Evolutionary conservation across 2,888 invertebrate species (phyloP).

Genomic region (Pristionchus maxplancki): DNA sequence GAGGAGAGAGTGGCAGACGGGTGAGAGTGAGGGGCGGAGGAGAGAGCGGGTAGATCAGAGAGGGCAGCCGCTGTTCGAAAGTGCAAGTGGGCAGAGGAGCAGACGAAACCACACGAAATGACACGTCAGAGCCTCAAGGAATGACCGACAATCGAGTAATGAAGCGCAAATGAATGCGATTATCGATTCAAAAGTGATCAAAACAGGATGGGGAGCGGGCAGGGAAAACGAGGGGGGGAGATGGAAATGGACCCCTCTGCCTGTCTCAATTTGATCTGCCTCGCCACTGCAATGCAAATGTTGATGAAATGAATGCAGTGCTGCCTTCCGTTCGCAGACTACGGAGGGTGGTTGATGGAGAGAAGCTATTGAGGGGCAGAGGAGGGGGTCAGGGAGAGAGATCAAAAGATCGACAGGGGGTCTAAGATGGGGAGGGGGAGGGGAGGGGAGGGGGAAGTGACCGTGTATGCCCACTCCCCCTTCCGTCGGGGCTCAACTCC

Average conservation of each 20-base stretch:
- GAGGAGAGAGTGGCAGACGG: neutral
- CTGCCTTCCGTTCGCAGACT: no score
- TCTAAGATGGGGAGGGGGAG: no score
- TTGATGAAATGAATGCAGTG: conserved; percentile 31
- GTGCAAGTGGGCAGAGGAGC: neutral
- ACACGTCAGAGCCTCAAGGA: neutral
- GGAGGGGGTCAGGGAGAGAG: neutral
- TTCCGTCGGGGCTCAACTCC: neutral
- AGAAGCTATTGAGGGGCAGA: neutral
- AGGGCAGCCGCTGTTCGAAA: neutral
- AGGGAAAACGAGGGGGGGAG: neutral
- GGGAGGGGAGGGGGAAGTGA: neutral
- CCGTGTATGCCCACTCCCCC: conserved; percentile 3
- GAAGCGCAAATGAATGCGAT: neutral
- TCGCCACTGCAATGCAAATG: conserved; percentile 31
- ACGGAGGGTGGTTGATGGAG: neutral
- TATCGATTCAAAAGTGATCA: conserved; percentile 15
- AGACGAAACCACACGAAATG: conserved; percentile 26
- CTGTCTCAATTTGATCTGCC: conserved; percentile 40
- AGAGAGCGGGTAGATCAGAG: conserved; percentile 38
- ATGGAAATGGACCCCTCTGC: neutral
- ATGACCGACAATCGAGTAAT: neutral
- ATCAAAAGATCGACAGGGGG: neutral
- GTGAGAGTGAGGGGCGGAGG: neutral
- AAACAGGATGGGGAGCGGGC: neutral